These are phyloP conservation scores for Palaemon carinicauda DNA, from an alignment of 1,140 invertebrate genomes.

Conservation along the genomic window DNA sequence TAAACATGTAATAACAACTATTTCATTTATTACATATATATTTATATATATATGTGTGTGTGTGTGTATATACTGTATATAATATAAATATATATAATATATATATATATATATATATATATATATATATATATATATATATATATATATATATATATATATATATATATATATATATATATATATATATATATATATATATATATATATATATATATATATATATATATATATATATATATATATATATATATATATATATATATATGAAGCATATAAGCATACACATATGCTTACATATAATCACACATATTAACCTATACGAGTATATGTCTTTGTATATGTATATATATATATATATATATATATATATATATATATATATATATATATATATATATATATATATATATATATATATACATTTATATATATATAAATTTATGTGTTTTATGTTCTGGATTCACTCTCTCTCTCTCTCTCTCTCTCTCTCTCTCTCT, in stretches of 20 bases:
- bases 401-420: conserved; percentile 2
- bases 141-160: conserved; percentile 23
- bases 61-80: no score
- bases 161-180: conserved; percentile 25
- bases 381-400: not conserved
- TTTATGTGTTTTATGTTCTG: no score
- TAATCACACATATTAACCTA: not conserved
- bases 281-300: not conserved
- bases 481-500: no score
- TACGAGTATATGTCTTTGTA: no score
- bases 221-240: conserved; percentile 32
- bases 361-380: not conserved
- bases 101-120: conserved; percentile 29
- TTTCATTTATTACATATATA: no score
- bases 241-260: conserved; percentile 22
- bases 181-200: conserved; percentile 25
- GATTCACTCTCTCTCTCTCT: no score
- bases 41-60: no score
- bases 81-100: no score
- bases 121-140: conserved; percentile 28
- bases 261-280: not conserved
- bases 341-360: not conserved
- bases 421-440: not conserved
- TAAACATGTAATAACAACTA: no score
- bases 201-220: conserved; percentile 30